Evolutionary conservation across 2,888 invertebrate species (phyloP).

Genomic region (Criorhina ranunculi): DNA sequence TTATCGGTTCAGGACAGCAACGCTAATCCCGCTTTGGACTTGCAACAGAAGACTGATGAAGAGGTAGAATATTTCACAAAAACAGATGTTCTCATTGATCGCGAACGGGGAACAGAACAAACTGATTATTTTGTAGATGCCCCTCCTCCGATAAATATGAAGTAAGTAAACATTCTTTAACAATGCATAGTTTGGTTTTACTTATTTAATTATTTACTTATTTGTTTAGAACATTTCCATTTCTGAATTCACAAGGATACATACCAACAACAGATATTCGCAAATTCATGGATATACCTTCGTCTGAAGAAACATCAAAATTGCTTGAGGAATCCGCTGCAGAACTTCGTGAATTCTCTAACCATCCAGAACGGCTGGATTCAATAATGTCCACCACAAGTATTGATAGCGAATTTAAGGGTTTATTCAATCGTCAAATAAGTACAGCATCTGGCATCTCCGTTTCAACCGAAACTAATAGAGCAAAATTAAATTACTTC

Average conservation of each 20-base stretch:
- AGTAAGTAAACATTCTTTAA: constrained; percentile 43
- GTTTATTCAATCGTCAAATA: constrained; percentile 80
- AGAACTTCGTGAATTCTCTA: constrained; percentile 79
- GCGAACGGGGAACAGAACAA: constrained; percentile 78
- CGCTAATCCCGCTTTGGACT: constrained; percentile 42
- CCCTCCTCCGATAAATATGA: constrained; percentile 77
- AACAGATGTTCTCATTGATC: constrained; percentile 82
- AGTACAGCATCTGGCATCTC: constrained; percentile 77
- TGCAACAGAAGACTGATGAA: constrained; percentile 80
- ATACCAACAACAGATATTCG: constrained; percentile 82
- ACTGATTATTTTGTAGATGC: constrained; percentile 78
- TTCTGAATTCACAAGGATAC: constrained; percentile 79
- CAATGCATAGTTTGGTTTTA: background rate
- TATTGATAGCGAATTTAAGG: constrained; percentile 81
- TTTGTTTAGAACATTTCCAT: constrained; percentile 52
- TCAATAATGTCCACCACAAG: constrained; percentile 82
- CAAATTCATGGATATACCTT: constrained; percentile 80
- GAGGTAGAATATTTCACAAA: constrained; percentile 83
- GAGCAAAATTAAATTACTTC: constrained; percentile 84
- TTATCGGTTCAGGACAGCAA: constrained; percentile 36
- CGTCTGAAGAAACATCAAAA: constrained; percentile 62
- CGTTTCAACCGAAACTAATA: constrained; percentile 66
- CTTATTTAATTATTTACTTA: too few relatives aligned
- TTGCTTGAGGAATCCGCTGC: constrained; percentile 79
- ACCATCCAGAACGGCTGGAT: constrained; percentile 81